Percentiles rank a stretch among this genome's conserved stretches.
Evolutionary conservation across 1,140 invertebrate species (phyloP).

Genomic region (Lutraria rhynchaena): DNA sequence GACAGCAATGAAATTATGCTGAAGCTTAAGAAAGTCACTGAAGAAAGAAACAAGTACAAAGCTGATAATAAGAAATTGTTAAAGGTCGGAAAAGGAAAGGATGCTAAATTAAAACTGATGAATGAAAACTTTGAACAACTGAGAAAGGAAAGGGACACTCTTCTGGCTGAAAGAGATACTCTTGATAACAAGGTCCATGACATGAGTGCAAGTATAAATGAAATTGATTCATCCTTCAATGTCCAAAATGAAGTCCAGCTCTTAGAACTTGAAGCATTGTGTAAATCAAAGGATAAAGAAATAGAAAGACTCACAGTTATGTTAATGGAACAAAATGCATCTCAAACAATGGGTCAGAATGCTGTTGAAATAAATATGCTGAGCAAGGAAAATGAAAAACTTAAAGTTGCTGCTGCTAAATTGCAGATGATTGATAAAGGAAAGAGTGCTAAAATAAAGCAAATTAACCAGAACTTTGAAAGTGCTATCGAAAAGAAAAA

Average conservation of each 20-base stretch:
- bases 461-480: constrained; percentile 48
- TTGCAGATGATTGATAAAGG: constrained; percentile 52
- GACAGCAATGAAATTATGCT: constrained; percentile 12
- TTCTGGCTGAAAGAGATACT: constrained; percentile 45
- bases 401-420: constrained; percentile 42
- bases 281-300: constrained; percentile 43
- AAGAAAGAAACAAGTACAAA: constrained; percentile 54
- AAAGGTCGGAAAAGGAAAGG: constrained; percentile 56
- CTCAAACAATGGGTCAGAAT: not conserved
- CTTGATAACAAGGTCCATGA: constrained; percentile 58
- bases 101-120: constrained; percentile 56
- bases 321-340: constrained; percentile 4
- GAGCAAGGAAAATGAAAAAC: constrained; percentile 56
- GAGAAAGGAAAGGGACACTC: constrained; percentile 45
- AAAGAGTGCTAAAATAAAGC: constrained; percentile 53
- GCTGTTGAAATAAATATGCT: constrained; percentile 21
- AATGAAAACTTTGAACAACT: constrained; percentile 55
- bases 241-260: constrained; percentile 20
- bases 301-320: constrained; percentile 21
- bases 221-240: constrained; percentile 24
- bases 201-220: constrained; percentile 38
- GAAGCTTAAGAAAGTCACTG: constrained; percentile 28
- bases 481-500: constrained; percentile 18
- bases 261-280: constrained; percentile 40
- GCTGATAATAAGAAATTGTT: constrained; percentile 53